phyloP scores from a whole-genome alignment of 2,888 invertebrate species.

The Cryptus armator region DNA sequence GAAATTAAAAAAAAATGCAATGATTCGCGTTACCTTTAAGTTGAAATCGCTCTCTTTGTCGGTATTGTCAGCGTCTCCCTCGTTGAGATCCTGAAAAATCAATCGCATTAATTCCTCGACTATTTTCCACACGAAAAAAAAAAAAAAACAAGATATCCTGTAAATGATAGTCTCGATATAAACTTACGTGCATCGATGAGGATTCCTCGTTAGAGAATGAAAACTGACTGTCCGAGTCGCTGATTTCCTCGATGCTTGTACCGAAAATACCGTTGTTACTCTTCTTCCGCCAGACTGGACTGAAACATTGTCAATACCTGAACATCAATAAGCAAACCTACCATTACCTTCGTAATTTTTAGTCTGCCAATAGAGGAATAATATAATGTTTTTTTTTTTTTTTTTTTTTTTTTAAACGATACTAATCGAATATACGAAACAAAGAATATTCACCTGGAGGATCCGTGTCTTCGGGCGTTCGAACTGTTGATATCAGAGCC shows the following conservation, averaged over 20 bases:
- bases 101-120: background rate
- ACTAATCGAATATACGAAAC: conserved; percentile 41
- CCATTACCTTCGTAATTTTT: conserved; percentile 13
- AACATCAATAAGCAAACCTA: conserved; percentile 71
- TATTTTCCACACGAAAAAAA: background rate
- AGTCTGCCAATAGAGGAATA: background rate
- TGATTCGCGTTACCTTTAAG: conserved; percentile 78
- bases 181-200: conserved; percentile 81
- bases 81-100: conserved; percentile 79
- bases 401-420: background rate
- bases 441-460: conserved; percentile 79
- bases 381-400: too few relatives aligned
- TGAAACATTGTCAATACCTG: conserved; percentile 78
- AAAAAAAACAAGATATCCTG: background rate
- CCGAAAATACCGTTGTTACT: conserved; percentile 82
- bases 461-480: conserved; percentile 78
- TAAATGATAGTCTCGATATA: background rate
- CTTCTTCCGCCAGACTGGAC: conserved; percentile 84
- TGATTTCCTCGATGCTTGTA: conserved; percentile 81
- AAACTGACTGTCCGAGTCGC: conserved; percentile 84
- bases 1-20: background rate
- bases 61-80: conserved; percentile 80
- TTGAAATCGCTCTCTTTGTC: conserved; percentile 84
- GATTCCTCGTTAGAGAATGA: conserved; percentile 84
- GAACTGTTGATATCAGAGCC: conserved; percentile 79